Conservation (phyloP, 2,797 vertebrate genomes). For the Emydoidea blandingii region DNA sequence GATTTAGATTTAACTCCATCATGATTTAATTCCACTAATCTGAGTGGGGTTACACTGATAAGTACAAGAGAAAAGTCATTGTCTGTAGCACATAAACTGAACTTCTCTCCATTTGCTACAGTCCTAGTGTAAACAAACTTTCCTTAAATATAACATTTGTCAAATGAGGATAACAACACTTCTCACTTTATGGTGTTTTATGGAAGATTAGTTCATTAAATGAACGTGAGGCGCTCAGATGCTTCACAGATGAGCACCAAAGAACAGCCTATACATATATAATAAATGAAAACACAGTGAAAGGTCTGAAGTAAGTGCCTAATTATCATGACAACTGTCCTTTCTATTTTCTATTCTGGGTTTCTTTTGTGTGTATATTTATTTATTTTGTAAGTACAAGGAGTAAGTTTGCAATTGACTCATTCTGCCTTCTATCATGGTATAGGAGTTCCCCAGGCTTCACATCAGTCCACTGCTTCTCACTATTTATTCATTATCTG, state of each 20-base stretch:
- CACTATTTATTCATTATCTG: not conserved
- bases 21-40: no score
- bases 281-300: not conserved
- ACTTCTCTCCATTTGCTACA: no score
- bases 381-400: not conserved
- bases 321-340: not conserved
- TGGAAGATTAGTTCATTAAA: no score
- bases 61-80: no score
- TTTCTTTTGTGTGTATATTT: not conserved
- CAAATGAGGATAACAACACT: no score
- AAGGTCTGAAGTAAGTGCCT: not conserved
- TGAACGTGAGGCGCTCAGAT: no score
- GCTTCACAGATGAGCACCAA: not conserved
- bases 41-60: no score
- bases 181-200: no score
- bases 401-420: not conserved
- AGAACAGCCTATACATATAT: not conserved
- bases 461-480: not conserved
- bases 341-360: not conserved
- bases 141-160: no score
- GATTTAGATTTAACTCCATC: no score
- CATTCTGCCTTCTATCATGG: not conserved
- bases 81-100: no score
- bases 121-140: no score
- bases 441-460: not conserved